Evolutionary conservation across 2,888 invertebrate species (phyloP), one percentile per base, ranked within the genome.

Genomic region (Rhagonycha fulva): DNA sequence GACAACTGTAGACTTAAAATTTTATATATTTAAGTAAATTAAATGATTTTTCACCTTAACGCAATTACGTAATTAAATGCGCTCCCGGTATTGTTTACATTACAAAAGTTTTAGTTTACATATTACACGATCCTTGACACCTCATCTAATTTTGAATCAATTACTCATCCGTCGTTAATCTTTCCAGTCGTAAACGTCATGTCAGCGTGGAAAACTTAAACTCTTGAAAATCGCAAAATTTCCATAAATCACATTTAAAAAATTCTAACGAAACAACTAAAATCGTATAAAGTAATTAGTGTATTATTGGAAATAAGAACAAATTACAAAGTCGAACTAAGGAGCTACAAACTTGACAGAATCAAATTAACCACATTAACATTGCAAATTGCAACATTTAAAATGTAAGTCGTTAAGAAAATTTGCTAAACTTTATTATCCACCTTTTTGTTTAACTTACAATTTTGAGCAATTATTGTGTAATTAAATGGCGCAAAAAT

Each of bases 391-490:
- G 19, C 60, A 69, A 32, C 47, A 69, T 32, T 69, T 47, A 47
- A 69, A 69, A 69, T 69, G 63, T 66, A 66, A 66, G 12, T 24
- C 63, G 63, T 24, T 24, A 60, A 60, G 69, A 47, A 69, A 69
- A 23, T 60, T 69, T 19, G 14, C 14, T 24, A 66, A 66, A 23
- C 24, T 66, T 19, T 19, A 19, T 19, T 26, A 66, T 66, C 63
- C 26, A 69, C 69, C 69, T 69, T 69, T 69, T 30, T 24, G 69
- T 69, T 69, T 69, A n/a, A 69, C n/a, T n/a, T n/a, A n/a, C n/a
- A n/a, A n/a, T n/a, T n/a, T n/a, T n/a, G n/a, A n/a, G n/a, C n/a
- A n/a, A n/a, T n/a, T n/a, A n/a, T n/a, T n/a, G n/a, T n/a, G n/a
- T n/a, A n/a, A n/a, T n/a, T n/a, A n/a, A n/a, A n/a, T n/a, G n/a